phyloP scores from a whole-genome alignment of 2,888 invertebrate species.

The Drosophila mettleri region DNA sequence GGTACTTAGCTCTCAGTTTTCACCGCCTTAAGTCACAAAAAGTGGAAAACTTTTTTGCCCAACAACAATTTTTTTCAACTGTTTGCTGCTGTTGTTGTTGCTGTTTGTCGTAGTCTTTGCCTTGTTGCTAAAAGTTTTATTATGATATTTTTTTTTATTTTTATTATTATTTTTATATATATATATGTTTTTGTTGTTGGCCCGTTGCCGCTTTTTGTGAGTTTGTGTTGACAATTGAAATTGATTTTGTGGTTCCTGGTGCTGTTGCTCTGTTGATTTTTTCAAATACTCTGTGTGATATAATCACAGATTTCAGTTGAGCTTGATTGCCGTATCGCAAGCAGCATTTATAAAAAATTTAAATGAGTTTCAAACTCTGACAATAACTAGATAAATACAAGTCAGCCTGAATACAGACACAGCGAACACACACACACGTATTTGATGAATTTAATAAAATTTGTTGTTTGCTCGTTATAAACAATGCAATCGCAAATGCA shows the following conservation, averaged over 20 bases:
- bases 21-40: slow-evolving; percentile 63
- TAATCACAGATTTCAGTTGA: slow-evolving; percentile 52
- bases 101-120: slow-evolving; percentile 51
- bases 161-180: slow-evolving; percentile 14
- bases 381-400: slow-evolving; percentile 5
- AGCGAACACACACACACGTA: background rate
- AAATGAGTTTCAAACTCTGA: slow-evolving; percentile 59
- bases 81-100: slow-evolving; percentile 10
- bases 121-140: slow-evolving; percentile 71
- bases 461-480: slow-evolving; percentile 35
- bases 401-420: background rate
- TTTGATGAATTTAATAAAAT: slow-evolving; percentile 35
- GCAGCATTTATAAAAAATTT: slow-evolving; percentile 38
- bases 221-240: slow-evolving; percentile 81
- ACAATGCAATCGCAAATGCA: slow-evolving; percentile 35
- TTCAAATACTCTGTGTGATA: slow-evolving; percentile 33
- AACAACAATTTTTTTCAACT: slow-evolving; percentile 19
- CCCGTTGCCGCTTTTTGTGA: slow-evolving; percentile 55
- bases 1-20: slow-evolving; percentile 27
- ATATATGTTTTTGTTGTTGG: background rate
- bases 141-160: slow-evolving; percentile 58
- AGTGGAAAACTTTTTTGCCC: slow-evolving; percentile 63
- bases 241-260: slow-evolving; percentile 74
- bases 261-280: slow-evolving; percentile 41
- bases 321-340: slow-evolving; percentile 46